Evolutionary conservation across 2,888 invertebrate genomes (phyloP).

Genomic region (Andrena camellia): DNA sequence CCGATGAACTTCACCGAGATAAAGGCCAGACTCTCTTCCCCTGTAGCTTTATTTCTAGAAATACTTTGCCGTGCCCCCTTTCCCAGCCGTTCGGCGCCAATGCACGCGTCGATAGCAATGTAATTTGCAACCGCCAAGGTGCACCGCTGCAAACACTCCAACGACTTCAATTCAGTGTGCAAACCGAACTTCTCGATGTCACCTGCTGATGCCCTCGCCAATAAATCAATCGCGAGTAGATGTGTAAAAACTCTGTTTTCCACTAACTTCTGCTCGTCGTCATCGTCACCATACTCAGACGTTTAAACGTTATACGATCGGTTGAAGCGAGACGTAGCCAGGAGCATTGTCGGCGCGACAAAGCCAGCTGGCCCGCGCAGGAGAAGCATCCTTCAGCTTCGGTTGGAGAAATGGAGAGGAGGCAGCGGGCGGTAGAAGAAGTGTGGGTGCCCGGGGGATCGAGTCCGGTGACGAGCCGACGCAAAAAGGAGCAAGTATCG

Average conservation of each 20-base stretch:
- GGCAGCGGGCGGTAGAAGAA: conserved; percentile 20
- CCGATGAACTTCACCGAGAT: conserved; percentile 45
- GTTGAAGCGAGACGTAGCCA: neutral
- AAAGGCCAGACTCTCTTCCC: conserved; percentile 21
- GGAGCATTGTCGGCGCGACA: conserved; percentile 60
- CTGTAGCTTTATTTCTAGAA: conserved; percentile 13
- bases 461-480: conserved; percentile 63
- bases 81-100: conserved; percentile 1
- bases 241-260: too few species aligned
- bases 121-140: conserved; percentile 38
- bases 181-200: neutral
- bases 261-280: too few species aligned
- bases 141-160: neutral
- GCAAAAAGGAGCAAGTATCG: conserved; percentile 57
- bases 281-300: too few species aligned
- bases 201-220: too few species aligned
- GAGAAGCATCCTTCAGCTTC: conserved; percentile 4
- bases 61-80: neutral
- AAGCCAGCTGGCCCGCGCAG: conserved; percentile 42
- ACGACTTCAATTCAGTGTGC: neutral
- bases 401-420: conserved; percentile 23
- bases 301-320: neutral
- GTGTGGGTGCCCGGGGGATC: conserved; percentile 64
- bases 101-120: conserved; percentile 18
- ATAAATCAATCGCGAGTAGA: too few species aligned